These are phyloP conservation scores for Graptemys geographica DNA, from an alignment of 2,797 vertebrate species.

Conservation along the genomic window DNA sequence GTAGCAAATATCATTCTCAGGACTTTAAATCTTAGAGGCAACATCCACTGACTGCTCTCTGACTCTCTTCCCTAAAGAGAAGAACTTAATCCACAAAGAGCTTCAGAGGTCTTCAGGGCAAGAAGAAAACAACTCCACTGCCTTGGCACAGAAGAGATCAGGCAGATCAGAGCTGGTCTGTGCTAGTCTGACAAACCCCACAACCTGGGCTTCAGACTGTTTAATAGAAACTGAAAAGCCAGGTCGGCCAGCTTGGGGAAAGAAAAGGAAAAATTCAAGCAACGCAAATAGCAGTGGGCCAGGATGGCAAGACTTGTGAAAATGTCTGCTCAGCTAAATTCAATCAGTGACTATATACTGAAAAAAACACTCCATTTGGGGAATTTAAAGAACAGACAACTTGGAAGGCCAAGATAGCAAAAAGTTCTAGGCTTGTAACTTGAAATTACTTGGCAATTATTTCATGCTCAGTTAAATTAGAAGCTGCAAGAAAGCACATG, in stretches of 20 bases:
- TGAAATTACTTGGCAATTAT: background rate
- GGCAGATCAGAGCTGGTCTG: fast-evolving
- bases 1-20: background rate
- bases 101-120: fast-evolving
- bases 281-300: background rate
- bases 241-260: too few relatives aligned
- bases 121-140: fast-evolving
- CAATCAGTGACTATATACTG: background rate
- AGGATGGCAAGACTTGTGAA: background rate
- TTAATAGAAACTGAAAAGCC: background rate
- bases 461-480: background rate
- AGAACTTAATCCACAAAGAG: fast-evolving
- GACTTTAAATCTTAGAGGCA: background rate
- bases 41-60: background rate
- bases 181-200: background rate
- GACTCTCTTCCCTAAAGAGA: fast-evolving
- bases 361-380: background rate
- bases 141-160: background rate
- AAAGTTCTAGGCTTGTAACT: background rate
- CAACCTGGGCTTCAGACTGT: background rate
- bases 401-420: background rate
- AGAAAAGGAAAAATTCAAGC: too few relatives aligned
- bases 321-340: background rate
- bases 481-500: background rate
- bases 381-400: background rate